A percentile compares a stretch with the other conserved stretches of the same genome.
These are phyloP conservation scores for Eudiplozoon nipponicum DNA, from an alignment of 2,888 invertebrate genomes.

Conservation along the genomic window DNA sequence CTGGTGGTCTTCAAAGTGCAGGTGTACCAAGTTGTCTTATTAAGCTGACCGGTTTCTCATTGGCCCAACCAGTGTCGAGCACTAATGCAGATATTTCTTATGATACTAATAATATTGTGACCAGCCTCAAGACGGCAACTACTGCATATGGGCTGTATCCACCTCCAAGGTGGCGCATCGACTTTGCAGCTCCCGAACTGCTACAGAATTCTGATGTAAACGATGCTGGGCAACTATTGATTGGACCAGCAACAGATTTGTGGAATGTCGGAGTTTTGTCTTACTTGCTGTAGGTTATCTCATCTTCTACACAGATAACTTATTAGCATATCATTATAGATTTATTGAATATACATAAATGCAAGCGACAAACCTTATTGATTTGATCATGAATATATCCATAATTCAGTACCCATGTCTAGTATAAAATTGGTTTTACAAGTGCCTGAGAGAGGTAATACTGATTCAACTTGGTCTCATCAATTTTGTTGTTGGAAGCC, in stretches of 20 bases:
- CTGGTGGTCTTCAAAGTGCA: neutral
- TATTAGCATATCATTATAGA: neutral
- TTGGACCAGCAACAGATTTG: neutral
- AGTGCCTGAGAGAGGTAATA: too few relatives aligned
- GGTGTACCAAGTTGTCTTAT: neutral
- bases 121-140: too few relatives aligned
- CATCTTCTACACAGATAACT: neutral
- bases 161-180: neutral
- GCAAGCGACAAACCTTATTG: too few relatives aligned
- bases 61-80: neutral
- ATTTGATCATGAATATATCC: too few relatives aligned
- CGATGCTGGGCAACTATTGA: neutral
- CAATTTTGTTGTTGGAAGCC: too few relatives aligned
- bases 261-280: conserved; percentile 1
- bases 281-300: neutral
- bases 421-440: too few relatives aligned
- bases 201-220: neutral
- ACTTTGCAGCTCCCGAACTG: conserved; percentile 3
- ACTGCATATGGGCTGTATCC: neutral
- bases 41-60: conserved; percentile 1
- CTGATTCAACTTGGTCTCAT: too few relatives aligned
- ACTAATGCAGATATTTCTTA: too few relatives aligned
- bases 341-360: neutral
- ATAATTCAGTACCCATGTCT: too few relatives aligned
- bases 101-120: too few relatives aligned